Base-by-base conservation (phyloP, 2,113 vertebrate species). In the Heterotis niloticus region DNA sequence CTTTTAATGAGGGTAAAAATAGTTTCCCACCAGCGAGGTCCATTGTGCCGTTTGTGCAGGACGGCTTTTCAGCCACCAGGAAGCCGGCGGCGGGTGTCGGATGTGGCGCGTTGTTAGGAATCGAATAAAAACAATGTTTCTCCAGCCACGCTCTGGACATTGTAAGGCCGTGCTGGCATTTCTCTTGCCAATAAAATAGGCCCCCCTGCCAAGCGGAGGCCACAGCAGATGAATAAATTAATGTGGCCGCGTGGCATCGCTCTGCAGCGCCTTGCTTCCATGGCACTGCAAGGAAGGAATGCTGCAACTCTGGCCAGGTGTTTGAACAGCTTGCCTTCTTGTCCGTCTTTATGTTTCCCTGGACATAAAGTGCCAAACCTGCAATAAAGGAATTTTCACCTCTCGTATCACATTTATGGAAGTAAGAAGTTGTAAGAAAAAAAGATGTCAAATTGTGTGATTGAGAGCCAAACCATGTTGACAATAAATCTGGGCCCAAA, bases 221-320 rank as follows among this genome's bases (percentile, higher is more conserved):
- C 70, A 54, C 54, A 24, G n/a, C 23, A 72, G 20, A 44, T 72
- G 52, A 52, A 72, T 72, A 72, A 72, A 72, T 72, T 51, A 72
- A 72, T 72, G 44, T 54, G 44, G 44, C 44, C n/a, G 54, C 54
- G 70, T 72, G 44, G 44, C 44, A 54, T 72, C 54, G 70, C 54
- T n/a, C 20, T 54, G 51, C n/a, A 5, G 70, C 17, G 29, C 52
- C 44, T 52, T 52, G 34, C 34, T 72, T 56, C 44, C 51, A 54
- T 52, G 70, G 44, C 44, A 23, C 18, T n/a, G 70, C 51, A n/a
- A 52, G 34, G 34, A 7, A 4, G 70, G 70, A 72, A 72, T 72
- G 44, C 44, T n/a, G 44, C 54, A 23, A 52, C 51, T 56, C 54
- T 28, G 34, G 26, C 17, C 68, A 3, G 20, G 28, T 70, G 34